Evolutionary conservation across 1,140 invertebrate species (phyloP).

Genomic region (Cherax quadricarinatus): DNA sequence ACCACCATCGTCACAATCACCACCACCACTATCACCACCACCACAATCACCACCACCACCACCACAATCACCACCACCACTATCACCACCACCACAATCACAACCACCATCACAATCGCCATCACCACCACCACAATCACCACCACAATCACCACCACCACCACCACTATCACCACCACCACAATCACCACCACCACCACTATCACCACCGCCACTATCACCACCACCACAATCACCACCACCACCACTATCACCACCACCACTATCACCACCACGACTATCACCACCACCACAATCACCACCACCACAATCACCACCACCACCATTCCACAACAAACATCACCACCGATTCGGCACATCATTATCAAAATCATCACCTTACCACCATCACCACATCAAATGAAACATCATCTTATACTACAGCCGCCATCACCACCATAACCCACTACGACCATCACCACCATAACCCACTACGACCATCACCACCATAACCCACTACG

Average conservation of each 20-base stretch:
- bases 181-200: background rate
- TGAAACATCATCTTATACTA: too few species aligned
- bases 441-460: too few species aligned
- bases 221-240: background rate
- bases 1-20: too few species aligned
- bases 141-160: background rate
- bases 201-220: background rate
- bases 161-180: background rate
- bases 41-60: background rate
- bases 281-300: background rate
- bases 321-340: background rate
- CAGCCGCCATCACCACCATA: too few species aligned
- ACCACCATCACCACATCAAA: background rate
- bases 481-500: too few species aligned
- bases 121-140: background rate
- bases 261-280: background rate
- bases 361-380: too few species aligned
- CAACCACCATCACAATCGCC: too few species aligned
- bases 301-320: background rate
- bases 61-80: too few species aligned
- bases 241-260: background rate
- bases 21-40: too few species aligned
- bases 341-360: too few species aligned
- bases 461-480: too few species aligned
- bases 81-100: too few species aligned